Percentiles rank a stretch among this genome's conserved stretches.
phyloP scores from a whole-genome alignment of 2,113 vertebrate species.

The Brienomyrus brachyistius region DNA sequence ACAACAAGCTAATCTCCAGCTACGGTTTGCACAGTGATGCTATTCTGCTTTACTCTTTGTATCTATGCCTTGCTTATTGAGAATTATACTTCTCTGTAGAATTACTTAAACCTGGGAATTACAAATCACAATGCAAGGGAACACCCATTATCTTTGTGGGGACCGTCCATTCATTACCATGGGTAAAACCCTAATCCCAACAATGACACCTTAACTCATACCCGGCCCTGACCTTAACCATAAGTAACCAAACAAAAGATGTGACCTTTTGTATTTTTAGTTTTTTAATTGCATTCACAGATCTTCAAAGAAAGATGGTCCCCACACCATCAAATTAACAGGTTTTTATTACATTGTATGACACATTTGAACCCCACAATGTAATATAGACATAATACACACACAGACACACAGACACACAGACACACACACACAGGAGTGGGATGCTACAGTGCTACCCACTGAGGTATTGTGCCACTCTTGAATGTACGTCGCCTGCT shows the following conservation, averaged over 20 bases:
- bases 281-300: too few relatives aligned
- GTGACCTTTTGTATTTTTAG: too few relatives aligned
- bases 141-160: not conserved
- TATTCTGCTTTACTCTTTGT: not conserved
- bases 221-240: too few relatives aligned
- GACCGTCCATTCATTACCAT: not conserved
- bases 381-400: not conserved
- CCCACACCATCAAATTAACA: not conserved
- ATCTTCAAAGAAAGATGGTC: not conserved
- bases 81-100: not conserved
- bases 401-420: not conserved
- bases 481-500: not conserved
- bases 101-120: not conserved
- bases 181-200: not conserved
- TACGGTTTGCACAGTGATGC: not conserved
- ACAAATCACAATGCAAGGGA: not conserved
- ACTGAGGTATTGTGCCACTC: not conserved
- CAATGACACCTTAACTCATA: not conserved
- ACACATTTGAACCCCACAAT: too few relatives aligned
- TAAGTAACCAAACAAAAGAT: too few relatives aligned
- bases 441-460: not conserved
- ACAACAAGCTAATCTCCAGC: not conserved
- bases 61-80: not conserved
- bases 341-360: too few relatives aligned
- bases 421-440: not conserved